Evolutionary conservation across 2,113 vertebrate species (phyloP).

Genomic region (Tursiops truncatus): DNA sequence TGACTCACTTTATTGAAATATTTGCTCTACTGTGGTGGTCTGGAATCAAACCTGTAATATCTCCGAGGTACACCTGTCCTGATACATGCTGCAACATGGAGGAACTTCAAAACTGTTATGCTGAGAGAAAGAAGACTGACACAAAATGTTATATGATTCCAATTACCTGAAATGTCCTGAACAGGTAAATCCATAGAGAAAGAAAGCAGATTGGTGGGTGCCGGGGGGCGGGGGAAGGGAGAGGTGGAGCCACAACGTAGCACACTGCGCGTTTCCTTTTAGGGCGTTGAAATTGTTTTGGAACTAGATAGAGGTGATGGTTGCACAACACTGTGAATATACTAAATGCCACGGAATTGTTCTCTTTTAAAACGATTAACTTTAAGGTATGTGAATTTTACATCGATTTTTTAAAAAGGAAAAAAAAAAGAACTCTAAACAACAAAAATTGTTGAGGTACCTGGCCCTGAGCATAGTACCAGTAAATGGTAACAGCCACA

Average conservation of each 20-base stretch:
- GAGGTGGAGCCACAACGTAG: too few species aligned
- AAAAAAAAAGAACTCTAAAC: neutral
- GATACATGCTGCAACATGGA: rapidly evolving
- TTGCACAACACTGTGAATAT: too few species aligned
- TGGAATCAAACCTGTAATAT: neutral
- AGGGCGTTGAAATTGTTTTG: too few species aligned
- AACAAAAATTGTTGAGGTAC: neutral
- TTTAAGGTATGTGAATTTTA: neutral
- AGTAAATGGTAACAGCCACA: neutral
- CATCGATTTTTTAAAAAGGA: neutral
- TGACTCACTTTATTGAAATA: neutral
- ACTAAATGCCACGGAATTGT: neutral
- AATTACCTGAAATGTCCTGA: neutral
- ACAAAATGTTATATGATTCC: neutral
- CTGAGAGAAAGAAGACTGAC: neutral
- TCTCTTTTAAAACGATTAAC: neutral
- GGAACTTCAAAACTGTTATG: neutral
- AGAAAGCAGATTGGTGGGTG: too few species aligned
- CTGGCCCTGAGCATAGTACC: neutral
- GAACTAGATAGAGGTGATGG: too few species aligned
- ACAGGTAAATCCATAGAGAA: neutral
- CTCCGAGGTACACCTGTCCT: neutral
- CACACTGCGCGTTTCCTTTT: too few species aligned
- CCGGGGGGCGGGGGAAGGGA: too few species aligned
- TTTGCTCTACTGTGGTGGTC: neutral